Evolutionary conservation across 2,113 vertebrate genomes (phyloP), one percentile per base, ranked within the genome.

Genomic region (Calyptommatus sinebrachiatus): DNA sequence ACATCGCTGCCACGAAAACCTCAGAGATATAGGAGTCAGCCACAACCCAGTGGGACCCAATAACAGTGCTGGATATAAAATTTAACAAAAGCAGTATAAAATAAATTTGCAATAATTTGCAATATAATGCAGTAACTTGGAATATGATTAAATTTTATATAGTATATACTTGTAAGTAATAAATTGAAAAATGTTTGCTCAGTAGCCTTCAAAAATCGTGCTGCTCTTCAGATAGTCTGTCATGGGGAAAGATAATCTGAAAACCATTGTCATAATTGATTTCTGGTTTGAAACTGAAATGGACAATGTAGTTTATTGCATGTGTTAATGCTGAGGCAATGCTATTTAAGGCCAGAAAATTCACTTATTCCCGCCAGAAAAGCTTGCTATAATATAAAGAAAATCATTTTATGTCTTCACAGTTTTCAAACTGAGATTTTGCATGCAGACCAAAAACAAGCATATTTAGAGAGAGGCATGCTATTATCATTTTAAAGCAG

Each of bases 351-450:
- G 2, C 18, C n/a, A n/a, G n/a, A n/a, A 46, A 24, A n/a, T 46
- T 21, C 5, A 28, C 4, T 24, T 63, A 65, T n/a, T 21, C 12
- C 45, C 6, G 28, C 66, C 31, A 20, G 7, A 9, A 6, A 12
- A 66, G 45, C 16, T 78, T 70, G 82, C 60, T 3, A 66, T n/a
- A 41, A 41, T 68, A 28, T 57, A 16, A 74, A 84, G 31, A 41
- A 21, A 10, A 62, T 41, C 28, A 14, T n/a, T 35, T 46, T 61
- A 18, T 65, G 3, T 62, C 21, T n/a, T 63, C 67, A 31, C 68
- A 24, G 57, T 0, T 82, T 71, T 57, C 22, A 75, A 75, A 7
- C 26, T 7, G 22, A 16, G 8, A 72, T 76, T 83, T 81, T 76
- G 78, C 45, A 62, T 76, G 72, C 65, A 73, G 45, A 26, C 11